A percentile compares a stretch with the other conserved stretches of the same genome.
phyloP scores from a whole-genome alignment of 1,140 invertebrate genomes.

The Marisa cornuarietis region DNA sequence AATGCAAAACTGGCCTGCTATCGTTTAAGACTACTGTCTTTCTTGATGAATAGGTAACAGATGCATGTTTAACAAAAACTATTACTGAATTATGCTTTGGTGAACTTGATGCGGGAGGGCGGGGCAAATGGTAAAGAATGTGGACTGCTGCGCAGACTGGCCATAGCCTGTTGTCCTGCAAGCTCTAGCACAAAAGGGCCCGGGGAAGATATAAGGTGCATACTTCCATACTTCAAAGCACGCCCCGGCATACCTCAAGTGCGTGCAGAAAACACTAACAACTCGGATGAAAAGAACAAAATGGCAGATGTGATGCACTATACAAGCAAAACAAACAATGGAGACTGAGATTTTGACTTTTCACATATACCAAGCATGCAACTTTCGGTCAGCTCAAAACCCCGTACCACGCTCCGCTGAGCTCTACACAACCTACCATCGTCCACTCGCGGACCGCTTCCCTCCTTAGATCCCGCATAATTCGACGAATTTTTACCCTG shows the following conservation, averaged over 20 bases:
- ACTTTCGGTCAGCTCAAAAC: slow-evolving; percentile 13
- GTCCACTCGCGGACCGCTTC: slow-evolving; percentile 72
- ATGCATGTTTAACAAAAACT: too few relatives aligned
- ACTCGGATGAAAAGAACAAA: slow-evolving; percentile 2
- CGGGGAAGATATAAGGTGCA: background rate
- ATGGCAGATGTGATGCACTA: background rate
- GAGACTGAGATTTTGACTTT: background rate
- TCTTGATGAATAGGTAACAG: too few relatives aligned
- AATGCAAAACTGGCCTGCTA: too few relatives aligned
- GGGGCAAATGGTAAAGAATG: background rate
- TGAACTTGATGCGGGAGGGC: background rate
- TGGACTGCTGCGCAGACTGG: background rate
- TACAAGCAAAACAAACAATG: background rate
- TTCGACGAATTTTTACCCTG: slow-evolving; percentile 64
- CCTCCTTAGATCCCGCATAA: slow-evolving; percentile 72
- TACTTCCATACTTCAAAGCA: slow-evolving; percentile 25
- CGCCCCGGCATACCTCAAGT: slow-evolving; percentile 16
- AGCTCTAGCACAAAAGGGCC: slow-evolving; percentile 2
- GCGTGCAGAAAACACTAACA: slow-evolving; percentile 13
- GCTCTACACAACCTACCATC: slow-evolving; percentile 69
- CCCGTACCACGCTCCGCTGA: slow-evolving; percentile 8
- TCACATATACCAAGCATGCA: background rate
- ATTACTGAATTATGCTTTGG: background rate
- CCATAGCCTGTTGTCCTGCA: slow-evolving; percentile 9
- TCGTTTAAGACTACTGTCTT: too few relatives aligned